phyloP scores from a whole-genome alignment of 1,140 invertebrate species.

The Drepana arcuata region DNA sequence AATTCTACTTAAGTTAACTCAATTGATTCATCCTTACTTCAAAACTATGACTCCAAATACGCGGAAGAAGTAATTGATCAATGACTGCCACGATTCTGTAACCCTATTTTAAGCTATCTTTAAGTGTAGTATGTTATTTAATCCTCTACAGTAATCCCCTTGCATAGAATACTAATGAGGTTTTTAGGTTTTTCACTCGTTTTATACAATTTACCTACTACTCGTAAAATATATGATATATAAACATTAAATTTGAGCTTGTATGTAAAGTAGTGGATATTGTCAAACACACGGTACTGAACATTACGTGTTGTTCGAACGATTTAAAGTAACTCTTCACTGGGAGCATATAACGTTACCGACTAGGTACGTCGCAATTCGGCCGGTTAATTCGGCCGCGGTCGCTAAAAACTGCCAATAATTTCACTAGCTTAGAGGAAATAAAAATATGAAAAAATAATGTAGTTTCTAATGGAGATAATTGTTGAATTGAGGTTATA shows the following conservation, averaged over 20 bases:
- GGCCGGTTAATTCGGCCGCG: slow-evolving; percentile 16
- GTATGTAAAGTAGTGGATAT: slow-evolving; percentile 40
- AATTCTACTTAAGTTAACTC: neutral
- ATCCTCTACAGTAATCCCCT: slow-evolving; percentile 59
- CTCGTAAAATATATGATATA: slow-evolving; percentile 47
- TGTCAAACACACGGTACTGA: slow-evolving; percentile 14
- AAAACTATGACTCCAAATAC: too few relatives aligned
- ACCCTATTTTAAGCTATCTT: slow-evolving; percentile 61
- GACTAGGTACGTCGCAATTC: slow-evolving; percentile 19
- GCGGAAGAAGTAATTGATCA: too few relatives aligned
- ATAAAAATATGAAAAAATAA: slow-evolving; percentile 39
- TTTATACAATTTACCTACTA: slow-evolving; percentile 66
- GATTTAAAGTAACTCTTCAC: slow-evolving; percentile 15
- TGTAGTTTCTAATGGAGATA: slow-evolving; percentile 52
- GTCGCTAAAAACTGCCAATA: slow-evolving; percentile 54
- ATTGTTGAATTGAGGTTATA: slow-evolving; percentile 64
- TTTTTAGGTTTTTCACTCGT: slow-evolving; percentile 67
- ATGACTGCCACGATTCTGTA: slow-evolving; percentile 23
- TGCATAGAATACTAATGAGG: slow-evolving; percentile 57
- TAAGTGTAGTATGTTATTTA: slow-evolving; percentile 60
- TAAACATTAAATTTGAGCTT: slow-evolving; percentile 69
- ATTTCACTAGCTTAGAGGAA: slow-evolving; percentile 43
- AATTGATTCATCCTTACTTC: too few relatives aligned
- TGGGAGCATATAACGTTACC: too few relatives aligned
- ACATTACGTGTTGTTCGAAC: slow-evolving; percentile 16